Evolutionary conservation across 2,888 invertebrate genomes (phyloP).

Genomic region (Parnassius apollo): DNA sequence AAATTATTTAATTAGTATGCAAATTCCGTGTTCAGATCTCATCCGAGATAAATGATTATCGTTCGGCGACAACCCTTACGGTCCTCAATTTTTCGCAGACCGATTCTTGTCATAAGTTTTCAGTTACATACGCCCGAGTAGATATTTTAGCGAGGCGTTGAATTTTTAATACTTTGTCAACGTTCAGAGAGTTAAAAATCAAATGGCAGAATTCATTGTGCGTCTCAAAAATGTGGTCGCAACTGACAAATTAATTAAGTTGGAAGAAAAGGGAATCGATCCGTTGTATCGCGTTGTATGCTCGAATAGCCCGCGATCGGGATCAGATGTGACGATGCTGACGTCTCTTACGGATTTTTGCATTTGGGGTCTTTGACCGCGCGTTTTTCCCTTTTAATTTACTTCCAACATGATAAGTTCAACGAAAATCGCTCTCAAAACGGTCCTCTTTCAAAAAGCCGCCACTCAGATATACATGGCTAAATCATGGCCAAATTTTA

Average conservation of each 20-base stretch:
- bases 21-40: slow-evolving; percentile 64
- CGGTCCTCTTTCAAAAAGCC: slow-evolving; percentile 6
- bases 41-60: slow-evolving; percentile 56
- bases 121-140: slow-evolving; percentile 43
- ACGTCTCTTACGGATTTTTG: slow-evolving; percentile 24
- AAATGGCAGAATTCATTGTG: slow-evolving; percentile 14
- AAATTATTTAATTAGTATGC: slow-evolving; percentile 69
- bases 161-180: slow-evolving; percentile 24
- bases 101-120: slow-evolving; percentile 45
- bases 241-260: slow-evolving; percentile 69
- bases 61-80: slow-evolving; percentile 46
- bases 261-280: slow-evolving; percentile 63
- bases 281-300: slow-evolving; percentile 65
- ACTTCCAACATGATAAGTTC: slow-evolving; percentile 16
- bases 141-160: slow-evolving; percentile 5
- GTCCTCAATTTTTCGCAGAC: slow-evolving; percentile 41
- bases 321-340: slow-evolving; percentile 29
- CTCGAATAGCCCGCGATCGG: slow-evolving; percentile 46
- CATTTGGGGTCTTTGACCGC: slow-evolving; percentile 22
- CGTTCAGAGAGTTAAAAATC: slow-evolving; percentile 20
- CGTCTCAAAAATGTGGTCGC: slow-evolving; percentile 37
- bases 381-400: slow-evolving; percentile 15
- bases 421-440: slow-evolving; percentile 13
- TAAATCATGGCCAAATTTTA: too few species aligned
- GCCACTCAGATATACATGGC: neutral